Conservation (phyloP, 2,113 vertebrate genomes). For the Oreamnos americanus region DNA sequence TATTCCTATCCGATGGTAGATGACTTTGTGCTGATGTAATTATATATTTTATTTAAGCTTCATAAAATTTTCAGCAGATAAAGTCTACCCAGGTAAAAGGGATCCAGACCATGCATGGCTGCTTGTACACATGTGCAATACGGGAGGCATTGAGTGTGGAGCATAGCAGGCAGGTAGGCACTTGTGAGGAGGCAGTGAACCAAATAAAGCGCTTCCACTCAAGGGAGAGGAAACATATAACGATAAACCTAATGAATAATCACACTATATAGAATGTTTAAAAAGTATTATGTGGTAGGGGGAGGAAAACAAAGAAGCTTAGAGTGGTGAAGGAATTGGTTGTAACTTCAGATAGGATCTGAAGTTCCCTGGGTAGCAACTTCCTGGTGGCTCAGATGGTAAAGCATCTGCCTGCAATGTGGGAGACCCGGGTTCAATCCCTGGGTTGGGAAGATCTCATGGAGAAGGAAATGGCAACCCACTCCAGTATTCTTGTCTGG, state of each 20-base stretch:
- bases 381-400: no score
- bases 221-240: not conserved
- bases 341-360: not conserved
- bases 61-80: not conserved
- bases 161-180: not conserved
- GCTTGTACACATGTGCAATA: not conserved
- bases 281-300: not conserved
- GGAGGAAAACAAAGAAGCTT: not conserved
- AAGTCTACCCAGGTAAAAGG: not conserved
- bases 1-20: not conserved
- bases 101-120: not conserved
- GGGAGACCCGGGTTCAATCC: no score
- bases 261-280: not conserved
- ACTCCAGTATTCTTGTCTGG: no score
- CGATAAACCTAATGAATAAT: not conserved
- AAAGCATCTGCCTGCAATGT: no score
- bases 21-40: not conserved
- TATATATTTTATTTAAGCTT: not conserved
- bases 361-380: no score
- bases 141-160: not conserved
- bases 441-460: no score
- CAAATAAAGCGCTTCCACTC: not conserved
- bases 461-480: no score
- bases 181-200: not conserved
- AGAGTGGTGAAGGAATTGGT: not conserved